Conservation (phyloP, 2,888 invertebrate species). For the Tenthredo distinguenda region DNA sequence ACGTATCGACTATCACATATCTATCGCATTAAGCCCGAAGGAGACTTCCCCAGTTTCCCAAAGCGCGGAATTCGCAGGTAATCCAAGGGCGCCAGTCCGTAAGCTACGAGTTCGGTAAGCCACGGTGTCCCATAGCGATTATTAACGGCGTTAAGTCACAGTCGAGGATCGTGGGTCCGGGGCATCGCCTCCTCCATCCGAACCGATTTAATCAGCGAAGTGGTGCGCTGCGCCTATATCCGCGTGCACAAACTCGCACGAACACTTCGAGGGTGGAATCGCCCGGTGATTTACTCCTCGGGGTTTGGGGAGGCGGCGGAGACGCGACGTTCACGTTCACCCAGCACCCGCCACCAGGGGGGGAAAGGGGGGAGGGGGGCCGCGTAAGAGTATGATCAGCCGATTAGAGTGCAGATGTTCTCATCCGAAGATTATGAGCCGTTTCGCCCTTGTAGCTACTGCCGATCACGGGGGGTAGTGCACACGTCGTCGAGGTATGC, state of each 20-base stretch:
- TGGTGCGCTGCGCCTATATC: conserved; percentile 51
- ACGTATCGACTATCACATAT: conserved; percentile 60
- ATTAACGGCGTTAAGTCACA: no score
- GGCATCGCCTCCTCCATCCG: not conserved
- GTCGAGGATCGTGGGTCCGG: no score
- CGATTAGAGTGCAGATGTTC: conserved; percentile 78
- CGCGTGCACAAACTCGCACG: not conserved
- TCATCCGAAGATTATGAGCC: conserved; percentile 74
- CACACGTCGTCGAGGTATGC: not conserved
- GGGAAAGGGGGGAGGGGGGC: not conserved
- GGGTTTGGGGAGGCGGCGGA: conserved; percentile 26
- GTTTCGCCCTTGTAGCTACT: conserved; percentile 62
- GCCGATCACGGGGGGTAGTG: not conserved
- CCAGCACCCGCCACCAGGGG: not conserved
- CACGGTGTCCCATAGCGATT: no score
- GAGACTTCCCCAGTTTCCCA: not conserved
- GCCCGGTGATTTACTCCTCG: conserved; percentile 62
- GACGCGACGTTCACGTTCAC: not conserved
- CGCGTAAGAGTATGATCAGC: conserved; percentile 71
- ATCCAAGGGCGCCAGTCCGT: not conserved
- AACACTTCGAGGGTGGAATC: conserved; percentile 41
- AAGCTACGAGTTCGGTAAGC: not conserved
- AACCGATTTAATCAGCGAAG: conserved; percentile 64
- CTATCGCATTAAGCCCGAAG: not conserved
- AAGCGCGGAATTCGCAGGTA: no score